Evolutionary conservation across 1,140 invertebrate genomes (phyloP), one percentile per base, ranked within the genome.

Genomic region (Eueides isabella): DNA sequence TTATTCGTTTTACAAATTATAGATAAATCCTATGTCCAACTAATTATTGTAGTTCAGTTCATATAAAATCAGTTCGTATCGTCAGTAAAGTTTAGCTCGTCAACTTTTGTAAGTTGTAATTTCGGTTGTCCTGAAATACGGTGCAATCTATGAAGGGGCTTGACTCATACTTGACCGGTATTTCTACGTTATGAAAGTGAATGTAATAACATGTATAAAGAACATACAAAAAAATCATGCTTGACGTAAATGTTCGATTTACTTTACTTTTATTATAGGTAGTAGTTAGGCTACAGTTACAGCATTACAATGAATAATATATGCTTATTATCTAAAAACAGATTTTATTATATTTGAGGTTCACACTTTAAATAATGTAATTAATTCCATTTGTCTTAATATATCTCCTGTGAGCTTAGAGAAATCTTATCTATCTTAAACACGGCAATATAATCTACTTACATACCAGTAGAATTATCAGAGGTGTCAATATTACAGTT

Each of bases 401-500:
- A 55, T 55, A 9, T 55, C 26, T 55, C 48, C 11, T 12, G 23
- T 26, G 23, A 55, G 48, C 26, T 55, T 55, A 55, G 48, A 26
- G 9, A 55, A 26, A 26, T 55, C 48, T 55, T 55, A 55, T 55
- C 48, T 55, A 26, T 19, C 48, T 23, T 55, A 55, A 55, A 55
- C 48, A 55, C 7, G 3, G 48, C 0, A 55, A 55, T 19, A 6
- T 55, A 55, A 55, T 55, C 48, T 55, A 55, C 48, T 55, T 26
- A 26, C 23, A 26, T 55, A 26, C 48, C 11, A 23, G 7, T n/a
- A 23, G 44, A 48, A 48, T 48, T 48, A 48, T 48, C 44, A 23
- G 44, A 48, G 44, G 19, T 23, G 44, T 48, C 44, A 48, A 48
- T 48, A 55, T 55, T 23, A 55, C 26, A 26, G 48, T 55, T 55